Base-by-base conservation (phyloP, 2,888 invertebrate genomes). In the Drosophila prolongata region DNA sequence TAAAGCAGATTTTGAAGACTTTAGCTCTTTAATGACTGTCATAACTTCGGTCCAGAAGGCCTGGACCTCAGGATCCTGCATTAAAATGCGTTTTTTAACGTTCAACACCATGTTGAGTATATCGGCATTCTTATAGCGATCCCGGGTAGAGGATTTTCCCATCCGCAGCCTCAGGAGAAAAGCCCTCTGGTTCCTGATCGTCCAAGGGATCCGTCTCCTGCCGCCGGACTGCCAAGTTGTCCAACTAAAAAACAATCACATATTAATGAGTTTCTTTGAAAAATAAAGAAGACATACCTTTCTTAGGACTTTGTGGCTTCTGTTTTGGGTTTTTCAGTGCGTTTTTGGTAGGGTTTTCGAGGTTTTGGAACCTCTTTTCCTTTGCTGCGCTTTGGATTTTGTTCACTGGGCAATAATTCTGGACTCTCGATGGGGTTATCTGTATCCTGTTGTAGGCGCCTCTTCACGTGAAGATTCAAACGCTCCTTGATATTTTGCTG, bases 381-480 rank as follows among this genome's bases (percentile, higher is more conserved):
- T 53, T 76, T 80, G 75, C 49, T 61, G 38, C 85, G 79, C 35
- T 79, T 87, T 0, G 49, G 13, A 3, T 43, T 14, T 13, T 55
- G 2, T 1, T 46, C 65, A 13, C 40, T 50, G 2, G 46, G 35
- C 13, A 37, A 14, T 9, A 59, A 9, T 5, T 70, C 71, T 1
- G 59, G 49, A 14, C 38, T 70, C 8, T 70, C 58, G 10, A n/a
- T 16, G 46, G 52, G 11, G n/a, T n/a, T 37, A 9, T 73, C 74
- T 3, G 34, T 11, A 14, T 83, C 82, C 64, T 91, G 90, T 50
- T 91, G 91, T n/a, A 92, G 56, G 1, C 92, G 88, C 0, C 92
- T 87, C 71, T 92, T 92, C 0, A 92, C 91, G 52, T 92, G 92
- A 27, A 90, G 55, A 75, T 92, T 91, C 4, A 92, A 60, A 0